Percentiles rank a stretch among this genome's conserved stretches.
Evolutionary conservation across 2,888 invertebrate species (phyloP).

Genomic region (Flexamia atlantica): DNA sequence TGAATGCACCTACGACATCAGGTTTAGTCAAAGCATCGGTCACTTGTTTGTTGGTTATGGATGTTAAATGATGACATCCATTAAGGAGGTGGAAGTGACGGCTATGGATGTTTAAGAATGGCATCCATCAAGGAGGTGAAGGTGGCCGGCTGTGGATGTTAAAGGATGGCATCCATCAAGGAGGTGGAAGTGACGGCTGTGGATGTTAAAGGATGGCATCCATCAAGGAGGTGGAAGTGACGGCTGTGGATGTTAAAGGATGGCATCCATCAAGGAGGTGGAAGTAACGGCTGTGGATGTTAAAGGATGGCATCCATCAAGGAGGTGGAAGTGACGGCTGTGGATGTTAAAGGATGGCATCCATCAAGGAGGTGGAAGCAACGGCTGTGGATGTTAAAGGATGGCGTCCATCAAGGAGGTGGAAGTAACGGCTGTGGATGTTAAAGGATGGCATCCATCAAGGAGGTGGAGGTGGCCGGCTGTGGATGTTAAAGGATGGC

Average conservation of each 20-base stretch:
- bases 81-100: not conserved
- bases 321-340: too few species aligned
- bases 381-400: too few species aligned
- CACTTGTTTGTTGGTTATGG: too few species aligned
- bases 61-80: too few species aligned
- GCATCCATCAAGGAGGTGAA: not conserved
- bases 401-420: too few species aligned
- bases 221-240: not conserved
- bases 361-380: not conserved
- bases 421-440: not conserved
- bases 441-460: not conserved
- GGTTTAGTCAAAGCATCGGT: too few species aligned
- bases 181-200: not conserved
- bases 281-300: too few species aligned
- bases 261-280: not conserved
- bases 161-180: not conserved
- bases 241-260: too few species aligned
- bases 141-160: not conserved
- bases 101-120: not conserved
- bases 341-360: constrained; percentile 11
- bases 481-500: not conserved
- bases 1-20: too few species aligned
- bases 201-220: constrained; percentile 13
- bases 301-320: too few species aligned
- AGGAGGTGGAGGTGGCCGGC: not conserved